Conservation (phyloP, 2,888 invertebrate genomes). For the Ophion ellenae region DNA sequence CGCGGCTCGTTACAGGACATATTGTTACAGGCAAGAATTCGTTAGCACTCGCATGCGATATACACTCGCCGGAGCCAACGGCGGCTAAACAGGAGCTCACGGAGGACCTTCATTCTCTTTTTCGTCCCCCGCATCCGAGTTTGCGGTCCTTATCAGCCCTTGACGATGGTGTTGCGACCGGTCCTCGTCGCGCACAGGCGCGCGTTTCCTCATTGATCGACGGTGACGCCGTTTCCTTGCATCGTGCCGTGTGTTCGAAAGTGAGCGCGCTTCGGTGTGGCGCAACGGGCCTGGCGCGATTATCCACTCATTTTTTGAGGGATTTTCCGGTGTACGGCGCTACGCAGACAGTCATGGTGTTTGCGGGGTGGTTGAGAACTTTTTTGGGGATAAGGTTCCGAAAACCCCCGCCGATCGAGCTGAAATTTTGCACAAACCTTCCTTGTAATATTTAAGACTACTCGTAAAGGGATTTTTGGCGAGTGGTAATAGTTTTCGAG, state of each 20-base stretch:
- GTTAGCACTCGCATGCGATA: slow-evolving; percentile 52
- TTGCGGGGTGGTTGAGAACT: too few species aligned
- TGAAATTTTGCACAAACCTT: too few species aligned
- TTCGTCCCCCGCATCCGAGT: background rate
- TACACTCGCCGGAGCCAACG: slow-evolving; percentile 1
- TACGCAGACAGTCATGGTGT: too few species aligned
- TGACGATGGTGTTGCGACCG: slow-evolving; percentile 10
- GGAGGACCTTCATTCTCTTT: slow-evolving; percentile 24
- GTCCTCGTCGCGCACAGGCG: slow-evolving; percentile 53
- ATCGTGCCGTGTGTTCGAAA: background rate
- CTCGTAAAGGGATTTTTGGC: too few species aligned
- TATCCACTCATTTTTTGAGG: background rate
- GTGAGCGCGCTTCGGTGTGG: slow-evolving; percentile 9
- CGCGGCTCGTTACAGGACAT: slow-evolving; percentile 62
- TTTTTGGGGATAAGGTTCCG: too few species aligned
- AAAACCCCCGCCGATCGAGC: too few species aligned
- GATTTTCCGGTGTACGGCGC: background rate
- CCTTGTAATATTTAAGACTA: too few species aligned
- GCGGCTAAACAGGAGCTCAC: slow-evolving; percentile 23
- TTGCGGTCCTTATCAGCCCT: background rate
- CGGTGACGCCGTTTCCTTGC: slow-evolving; percentile 43
- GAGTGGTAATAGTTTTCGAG: too few species aligned
- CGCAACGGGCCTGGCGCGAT: slow-evolving; percentile 24
- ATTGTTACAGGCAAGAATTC: slow-evolving; percentile 63
- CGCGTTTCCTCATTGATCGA: slow-evolving; percentile 54